Evolutionary conservation across 2,113 vertebrate species (phyloP).

Genomic region (Chloroceryle aenea): DNA sequence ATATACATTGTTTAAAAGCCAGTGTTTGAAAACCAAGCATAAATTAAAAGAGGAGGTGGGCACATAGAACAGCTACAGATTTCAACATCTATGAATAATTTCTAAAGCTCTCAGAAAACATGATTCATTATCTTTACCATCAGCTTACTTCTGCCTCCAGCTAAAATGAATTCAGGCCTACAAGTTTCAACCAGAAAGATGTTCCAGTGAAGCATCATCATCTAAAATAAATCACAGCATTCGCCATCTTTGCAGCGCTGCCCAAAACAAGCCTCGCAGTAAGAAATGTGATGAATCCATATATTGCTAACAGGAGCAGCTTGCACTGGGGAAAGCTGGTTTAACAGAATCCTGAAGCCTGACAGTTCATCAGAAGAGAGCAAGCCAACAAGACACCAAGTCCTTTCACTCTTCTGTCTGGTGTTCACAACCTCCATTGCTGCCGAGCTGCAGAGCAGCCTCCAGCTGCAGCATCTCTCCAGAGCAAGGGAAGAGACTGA

Average conservation of each 20-base stretch:
- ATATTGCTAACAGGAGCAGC: not conserved
- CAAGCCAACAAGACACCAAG: not conserved
- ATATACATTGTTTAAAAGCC: not conserved
- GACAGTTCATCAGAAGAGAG: not conserved
- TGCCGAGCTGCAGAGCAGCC: not conserved
- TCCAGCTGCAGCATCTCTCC: not conserved
- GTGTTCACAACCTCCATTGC: rapidly evolving
- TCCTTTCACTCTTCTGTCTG: not conserved
- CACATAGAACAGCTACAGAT: not conserved
- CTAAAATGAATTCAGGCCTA: not conserved
- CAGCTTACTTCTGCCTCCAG: not conserved
- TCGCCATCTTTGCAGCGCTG: not conserved
- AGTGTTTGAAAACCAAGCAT: not conserved
- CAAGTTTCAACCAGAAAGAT: not conserved
- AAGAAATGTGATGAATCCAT: not conserved
- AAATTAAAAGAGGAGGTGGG: not conserved
- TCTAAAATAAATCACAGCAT: not conserved
- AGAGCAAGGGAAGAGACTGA: not conserved
- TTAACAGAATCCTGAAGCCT: not conserved
- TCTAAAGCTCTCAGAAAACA: not conserved
- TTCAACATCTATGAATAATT: not conserved
- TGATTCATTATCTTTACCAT: not conserved
- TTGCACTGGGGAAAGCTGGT: not conserved
- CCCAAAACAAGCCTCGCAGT: not conserved
- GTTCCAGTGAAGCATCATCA: not conserved